These are phyloP conservation scores for Cepaea nemoralis DNA, from an alignment of 1,140 invertebrate species.

Conservation along the genomic window DNA sequence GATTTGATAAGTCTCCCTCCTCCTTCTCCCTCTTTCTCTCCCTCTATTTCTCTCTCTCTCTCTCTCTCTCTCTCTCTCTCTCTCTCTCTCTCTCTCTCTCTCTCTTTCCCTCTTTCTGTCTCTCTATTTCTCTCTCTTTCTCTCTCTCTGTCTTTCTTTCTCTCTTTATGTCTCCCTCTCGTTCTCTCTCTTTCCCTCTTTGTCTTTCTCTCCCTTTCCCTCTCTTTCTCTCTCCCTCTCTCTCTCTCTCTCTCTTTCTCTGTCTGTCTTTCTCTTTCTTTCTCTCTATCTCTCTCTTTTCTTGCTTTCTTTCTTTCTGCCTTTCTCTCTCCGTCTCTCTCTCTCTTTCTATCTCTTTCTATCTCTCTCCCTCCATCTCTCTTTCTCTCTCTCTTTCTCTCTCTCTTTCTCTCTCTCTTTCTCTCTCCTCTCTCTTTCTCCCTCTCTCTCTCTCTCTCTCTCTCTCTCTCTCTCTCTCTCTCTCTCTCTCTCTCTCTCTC, in stretches of 20 bases:
- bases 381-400: not conserved
- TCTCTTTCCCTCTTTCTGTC: not conserved
- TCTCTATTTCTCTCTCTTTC: not conserved
- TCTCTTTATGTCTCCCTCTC: not conserved
- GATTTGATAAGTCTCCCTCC: too few relatives aligned
- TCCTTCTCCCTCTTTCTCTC: not conserved
- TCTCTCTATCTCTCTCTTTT: not conserved
- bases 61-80: not conserved
- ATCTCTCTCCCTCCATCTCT: not conserved
- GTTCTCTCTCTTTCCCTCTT: not conserved
- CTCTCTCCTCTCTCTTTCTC: not conserved
- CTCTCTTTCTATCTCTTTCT: not conserved
- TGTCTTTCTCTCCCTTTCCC: not conserved
- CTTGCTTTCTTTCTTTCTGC: not conserved
- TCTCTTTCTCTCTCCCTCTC: not conserved
- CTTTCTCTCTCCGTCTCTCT: conserved; percentile 3
- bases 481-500: too few relatives aligned
- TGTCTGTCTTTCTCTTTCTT: not conserved
- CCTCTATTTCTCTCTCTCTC: not conserved
- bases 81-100: not conserved
- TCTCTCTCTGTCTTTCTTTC: not conserved
- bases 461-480: too few relatives aligned
- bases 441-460: not conserved
- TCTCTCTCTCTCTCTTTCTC: not conserved
- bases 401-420: not conserved